These are phyloP conservation scores for Merops nubicus DNA, from an alignment of 2,113 vertebrate species.

Conservation along the genomic window DNA sequence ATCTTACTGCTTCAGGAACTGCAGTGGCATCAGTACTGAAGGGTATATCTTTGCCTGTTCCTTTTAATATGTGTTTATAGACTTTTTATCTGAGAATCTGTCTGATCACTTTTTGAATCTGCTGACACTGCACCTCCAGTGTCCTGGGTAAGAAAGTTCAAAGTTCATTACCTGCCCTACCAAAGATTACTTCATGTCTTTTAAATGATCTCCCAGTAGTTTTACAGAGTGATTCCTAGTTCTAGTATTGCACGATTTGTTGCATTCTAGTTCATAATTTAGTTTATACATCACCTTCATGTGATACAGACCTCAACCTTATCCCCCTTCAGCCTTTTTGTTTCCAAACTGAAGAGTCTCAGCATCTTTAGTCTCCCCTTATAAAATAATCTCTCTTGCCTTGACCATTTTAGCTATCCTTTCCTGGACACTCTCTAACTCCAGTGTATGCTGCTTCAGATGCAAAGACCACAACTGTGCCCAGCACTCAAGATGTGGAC, in stretches of 20 bases:
- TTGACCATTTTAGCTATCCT: neutral
- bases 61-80: neutral
- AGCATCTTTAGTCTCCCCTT: neutral
- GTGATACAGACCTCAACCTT: neutral
- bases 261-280: neutral
- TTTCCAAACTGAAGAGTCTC: neutral
- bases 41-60: neutral
- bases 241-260: neutral
- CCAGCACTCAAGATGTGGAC: neutral
- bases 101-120: neutral
- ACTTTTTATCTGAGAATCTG: neutral
- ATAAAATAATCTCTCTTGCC: neutral
- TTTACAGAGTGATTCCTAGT: neutral
- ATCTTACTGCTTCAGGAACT: neutral
- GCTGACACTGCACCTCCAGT: neutral
- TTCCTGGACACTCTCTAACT: neutral
- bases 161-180: neutral
- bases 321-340: neutral
- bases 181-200: neutral
- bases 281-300: neutral
- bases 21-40: neutral
- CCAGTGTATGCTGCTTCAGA: neutral
- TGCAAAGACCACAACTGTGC: neutral
- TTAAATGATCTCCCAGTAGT: neutral
- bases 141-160: neutral